Conservation (phyloP, 2,797 vertebrate genomes). For the Moxostoma hubbsi region DNA sequence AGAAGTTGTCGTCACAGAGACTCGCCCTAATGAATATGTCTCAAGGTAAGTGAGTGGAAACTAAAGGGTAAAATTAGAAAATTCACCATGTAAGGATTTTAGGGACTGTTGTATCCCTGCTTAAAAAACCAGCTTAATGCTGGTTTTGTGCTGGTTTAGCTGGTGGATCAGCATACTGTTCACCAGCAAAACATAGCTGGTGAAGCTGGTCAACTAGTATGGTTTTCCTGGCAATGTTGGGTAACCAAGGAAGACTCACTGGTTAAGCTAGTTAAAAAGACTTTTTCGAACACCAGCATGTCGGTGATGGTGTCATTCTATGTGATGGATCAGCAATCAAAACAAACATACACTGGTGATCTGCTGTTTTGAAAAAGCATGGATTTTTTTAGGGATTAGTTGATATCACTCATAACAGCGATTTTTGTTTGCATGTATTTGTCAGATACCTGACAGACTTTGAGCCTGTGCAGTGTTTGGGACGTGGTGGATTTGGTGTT, state of each 20-base stretch:
- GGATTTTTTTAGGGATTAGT: neutral
- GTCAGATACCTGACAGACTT: conserved; percentile 95
- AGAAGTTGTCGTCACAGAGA: conserved; percentile 80
- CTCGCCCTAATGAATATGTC: conserved; percentile 86
- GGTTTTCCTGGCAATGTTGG: too few relatives aligned
- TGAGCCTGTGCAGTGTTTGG: conserved; percentile 95
- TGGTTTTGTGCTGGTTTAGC: neutral
- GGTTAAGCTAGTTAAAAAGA: neutral
- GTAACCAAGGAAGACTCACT: too few relatives aligned
- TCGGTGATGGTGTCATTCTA: neutral
- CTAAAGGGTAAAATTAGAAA: neutral
- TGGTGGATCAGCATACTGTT: too few relatives aligned
- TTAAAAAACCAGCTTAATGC: too few relatives aligned
- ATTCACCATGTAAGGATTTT: neutral
- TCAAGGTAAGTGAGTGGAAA: conserved; percentile 80
- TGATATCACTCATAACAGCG: conserved; percentile 1
- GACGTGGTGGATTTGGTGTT: conserved; percentile 95
- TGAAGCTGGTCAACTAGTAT: too few relatives aligned
- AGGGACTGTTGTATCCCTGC: too few relatives aligned
- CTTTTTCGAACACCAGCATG: neutral
- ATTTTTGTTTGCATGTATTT: conserved; percentile 14
- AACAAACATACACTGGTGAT: neutral
- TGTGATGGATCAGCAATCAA: too few relatives aligned
- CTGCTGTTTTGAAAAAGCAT: too few relatives aligned
- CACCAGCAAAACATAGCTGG: too few relatives aligned